Percentiles rank a stretch among this genome's conserved stretches.
These are phyloP conservation scores for Mus spretus DNA, from an alignment of 2,797 vertebrate species.

Conservation along the genomic window DNA sequence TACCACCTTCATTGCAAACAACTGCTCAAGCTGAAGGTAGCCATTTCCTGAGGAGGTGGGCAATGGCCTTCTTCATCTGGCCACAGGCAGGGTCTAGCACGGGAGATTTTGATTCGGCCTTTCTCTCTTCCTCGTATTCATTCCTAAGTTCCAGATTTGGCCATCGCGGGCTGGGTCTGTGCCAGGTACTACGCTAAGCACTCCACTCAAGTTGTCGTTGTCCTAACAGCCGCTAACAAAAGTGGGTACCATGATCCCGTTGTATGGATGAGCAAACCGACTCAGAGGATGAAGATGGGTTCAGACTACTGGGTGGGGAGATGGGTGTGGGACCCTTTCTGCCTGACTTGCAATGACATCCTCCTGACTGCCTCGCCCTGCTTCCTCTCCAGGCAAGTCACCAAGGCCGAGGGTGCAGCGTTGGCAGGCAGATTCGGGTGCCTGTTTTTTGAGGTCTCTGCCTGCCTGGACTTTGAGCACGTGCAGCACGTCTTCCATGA, in stretches of 20 bases:
- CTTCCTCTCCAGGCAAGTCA: slow-evolving; percentile 92
- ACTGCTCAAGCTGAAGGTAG: not conserved
- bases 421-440: slow-evolving; percentile 92
- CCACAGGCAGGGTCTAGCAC: not conserved
- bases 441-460: slow-evolving; percentile 94
- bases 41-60: slow-evolving; percentile 8
- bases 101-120: not conserved
- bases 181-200: not conserved
- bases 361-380: slow-evolving; percentile 40
- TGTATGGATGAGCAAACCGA: not conserved
- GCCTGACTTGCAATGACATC: not conserved
- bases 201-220: not conserved
- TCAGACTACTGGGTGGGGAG: not conserved
- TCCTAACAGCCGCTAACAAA: not conserved
- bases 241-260: not conserved
- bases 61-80: not conserved
- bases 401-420: slow-evolving; percentile 91
- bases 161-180: not conserved
- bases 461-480: slow-evolving; percentile 92
- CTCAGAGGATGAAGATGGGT: not conserved
- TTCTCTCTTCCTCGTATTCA: not conserved
- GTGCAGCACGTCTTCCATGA: slow-evolving; percentile 94
- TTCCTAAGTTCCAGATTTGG: slow-evolving; percentile 33
- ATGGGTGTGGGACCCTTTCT: not conserved
- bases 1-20: not conserved